phyloP scores from a whole-genome alignment of 1,140 invertebrate genomes.

The Globodera ellingtonae region DNA sequence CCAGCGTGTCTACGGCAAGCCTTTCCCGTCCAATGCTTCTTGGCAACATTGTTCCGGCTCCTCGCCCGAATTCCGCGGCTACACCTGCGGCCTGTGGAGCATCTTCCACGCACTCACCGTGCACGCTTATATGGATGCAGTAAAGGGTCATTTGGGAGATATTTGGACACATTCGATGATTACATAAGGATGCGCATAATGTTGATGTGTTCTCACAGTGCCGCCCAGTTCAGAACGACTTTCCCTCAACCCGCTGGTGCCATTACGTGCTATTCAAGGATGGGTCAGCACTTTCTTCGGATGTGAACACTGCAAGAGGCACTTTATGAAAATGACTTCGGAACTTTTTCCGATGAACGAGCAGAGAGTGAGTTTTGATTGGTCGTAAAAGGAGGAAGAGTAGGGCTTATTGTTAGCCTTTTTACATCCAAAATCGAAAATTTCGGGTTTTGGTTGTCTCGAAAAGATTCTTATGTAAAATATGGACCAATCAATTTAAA shows the following conservation, averaged over 20 bases:
- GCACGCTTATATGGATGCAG: constrained; percentile 72
- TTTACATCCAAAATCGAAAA: no score
- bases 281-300: constrained; percentile 65
- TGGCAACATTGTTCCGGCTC: constrained; percentile 86
- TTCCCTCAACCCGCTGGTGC: constrained; percentile 50
- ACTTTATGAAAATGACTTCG: constrained; percentile 66
- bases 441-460: no score
- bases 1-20: constrained; percentile 42
- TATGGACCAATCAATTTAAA: no score
- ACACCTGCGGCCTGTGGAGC: constrained; percentile 91
- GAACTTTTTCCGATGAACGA: constrained; percentile 62
- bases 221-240: not conserved
- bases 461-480: no score
- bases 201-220: not conserved
- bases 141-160: constrained; percentile 44
- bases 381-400: constrained; percentile 31
- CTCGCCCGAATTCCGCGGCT: constrained; percentile 76
- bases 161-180: not conserved
- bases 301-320: constrained; percentile 59
- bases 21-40: constrained; percentile 68
- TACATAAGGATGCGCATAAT: not conserved
- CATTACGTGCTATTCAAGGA: constrained; percentile 61
- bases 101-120: constrained; percentile 91
- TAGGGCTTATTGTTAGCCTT: not conserved
- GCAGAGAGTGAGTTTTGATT: constrained; percentile 53